Percentiles rank a stretch among this genome's conserved stretches.
Evolutionary conservation across 2,888 invertebrate genomes (phyloP).

Genomic region (Euplexia lucipara): DNA sequence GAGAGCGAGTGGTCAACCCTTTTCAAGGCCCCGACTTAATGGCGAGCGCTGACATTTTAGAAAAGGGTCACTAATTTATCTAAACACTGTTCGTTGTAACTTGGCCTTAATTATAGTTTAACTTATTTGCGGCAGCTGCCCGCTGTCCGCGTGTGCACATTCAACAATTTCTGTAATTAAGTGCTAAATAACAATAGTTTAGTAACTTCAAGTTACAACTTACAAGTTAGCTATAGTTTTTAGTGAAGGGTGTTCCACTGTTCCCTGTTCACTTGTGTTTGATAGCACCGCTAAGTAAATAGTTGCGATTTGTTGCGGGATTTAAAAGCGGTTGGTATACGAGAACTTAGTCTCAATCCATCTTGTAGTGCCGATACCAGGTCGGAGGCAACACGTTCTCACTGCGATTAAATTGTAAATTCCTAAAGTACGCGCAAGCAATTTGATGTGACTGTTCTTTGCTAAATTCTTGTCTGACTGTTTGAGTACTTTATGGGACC

Average conservation of each 20-base stretch:
- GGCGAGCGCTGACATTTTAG: conserved; percentile 86
- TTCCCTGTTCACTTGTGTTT: conserved; percentile 39
- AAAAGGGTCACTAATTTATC: conserved; percentile 90
- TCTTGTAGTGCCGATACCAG: conserved; percentile 53
- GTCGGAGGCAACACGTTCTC: conserved; percentile 31
- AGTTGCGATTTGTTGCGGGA: conserved; percentile 50
- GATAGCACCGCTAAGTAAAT: conserved; percentile 49
- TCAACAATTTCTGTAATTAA: conserved; percentile 69
- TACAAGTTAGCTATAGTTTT: conserved; percentile 48
- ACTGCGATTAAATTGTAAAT: conserved; percentile 51
- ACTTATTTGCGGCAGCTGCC: conserved; percentile 85
- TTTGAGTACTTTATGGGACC: too few relatives aligned
- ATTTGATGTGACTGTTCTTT: conserved; percentile 33
- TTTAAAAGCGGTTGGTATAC: conserved; percentile 43
- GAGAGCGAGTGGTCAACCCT: conserved; percentile 77
- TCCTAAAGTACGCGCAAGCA: conserved; percentile 12
- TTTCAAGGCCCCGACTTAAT: conserved; percentile 83
- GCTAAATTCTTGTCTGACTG: too few relatives aligned
- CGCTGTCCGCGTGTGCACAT: conserved; percentile 66
- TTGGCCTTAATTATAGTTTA: conserved; percentile 87
- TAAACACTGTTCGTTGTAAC: conserved; percentile 77
- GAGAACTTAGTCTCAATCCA: conserved; percentile 50
- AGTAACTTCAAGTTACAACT: conserved; percentile 51
- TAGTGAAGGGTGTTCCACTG: conserved; percentile 27
- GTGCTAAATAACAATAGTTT: conserved; percentile 65